These are phyloP conservation scores for Hypocryptadius cinnamomeus DNA, from an alignment of 2,113 vertebrate species.

Conservation along the genomic window DNA sequence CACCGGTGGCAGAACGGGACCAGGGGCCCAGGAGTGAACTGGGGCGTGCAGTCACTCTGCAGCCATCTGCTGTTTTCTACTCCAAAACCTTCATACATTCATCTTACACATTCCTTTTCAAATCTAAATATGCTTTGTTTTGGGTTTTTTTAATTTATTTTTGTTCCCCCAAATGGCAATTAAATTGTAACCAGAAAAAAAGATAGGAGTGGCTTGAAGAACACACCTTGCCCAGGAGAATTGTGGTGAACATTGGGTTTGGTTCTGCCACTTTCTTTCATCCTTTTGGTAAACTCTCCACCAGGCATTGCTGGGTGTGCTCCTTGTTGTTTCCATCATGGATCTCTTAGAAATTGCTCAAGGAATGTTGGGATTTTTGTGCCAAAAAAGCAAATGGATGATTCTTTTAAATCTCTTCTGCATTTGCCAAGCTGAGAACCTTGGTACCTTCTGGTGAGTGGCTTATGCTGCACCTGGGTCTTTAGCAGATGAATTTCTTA, in stretches of 20 bases:
- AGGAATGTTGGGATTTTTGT: neutral
- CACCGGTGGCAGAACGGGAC: neutral
- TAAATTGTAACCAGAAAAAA: neutral
- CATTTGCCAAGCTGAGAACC: neutral
- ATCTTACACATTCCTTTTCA: neutral
- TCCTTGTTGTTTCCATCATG: neutral
- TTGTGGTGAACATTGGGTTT: neutral
- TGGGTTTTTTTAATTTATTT: neutral
- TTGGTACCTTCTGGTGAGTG: neutral
- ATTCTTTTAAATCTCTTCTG: neutral
- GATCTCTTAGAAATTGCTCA: neutral
- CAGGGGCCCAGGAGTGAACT: slow-evolving; percentile 19
- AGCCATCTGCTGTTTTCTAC: slow-evolving; percentile 32
- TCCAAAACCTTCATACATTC: neutral
- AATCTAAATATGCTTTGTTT: neutral
- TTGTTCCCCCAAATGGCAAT: neutral
- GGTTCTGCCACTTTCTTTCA: neutral
- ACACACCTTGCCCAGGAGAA: neutral
- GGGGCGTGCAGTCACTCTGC: neutral
- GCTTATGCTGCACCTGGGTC: neutral
- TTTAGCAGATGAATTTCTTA: neutral
- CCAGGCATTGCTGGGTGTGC: neutral
- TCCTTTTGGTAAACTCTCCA: neutral
- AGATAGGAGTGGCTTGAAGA: neutral
- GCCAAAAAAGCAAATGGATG: neutral